Percentiles rank a stretch among this genome's conserved stretches.
Evolutionary conservation across 1,140 invertebrate species (phyloP).

Genomic region (Berghia stephanieae): DNA sequence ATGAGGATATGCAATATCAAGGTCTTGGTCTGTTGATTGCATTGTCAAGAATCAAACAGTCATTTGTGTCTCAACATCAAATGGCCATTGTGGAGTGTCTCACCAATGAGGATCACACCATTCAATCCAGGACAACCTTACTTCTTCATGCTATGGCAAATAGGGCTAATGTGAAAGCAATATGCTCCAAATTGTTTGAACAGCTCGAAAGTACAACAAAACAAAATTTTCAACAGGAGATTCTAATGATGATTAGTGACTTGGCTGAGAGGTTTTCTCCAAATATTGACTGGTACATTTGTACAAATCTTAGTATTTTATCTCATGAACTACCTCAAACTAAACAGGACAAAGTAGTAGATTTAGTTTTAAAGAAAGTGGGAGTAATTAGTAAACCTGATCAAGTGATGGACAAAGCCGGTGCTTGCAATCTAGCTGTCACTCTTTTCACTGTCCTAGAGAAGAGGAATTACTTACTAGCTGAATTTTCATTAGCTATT

Average conservation of each 20-base stretch:
- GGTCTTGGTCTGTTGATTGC: constrained; percentile 46
- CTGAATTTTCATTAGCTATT: too few relatives aligned
- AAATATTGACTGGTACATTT: constrained; percentile 19
- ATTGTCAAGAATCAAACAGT: constrained; percentile 39
- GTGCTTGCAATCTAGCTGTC: not conserved
- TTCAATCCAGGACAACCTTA: constrained; percentile 50
- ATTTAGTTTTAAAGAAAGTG: too few relatives aligned
- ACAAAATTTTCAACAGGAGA: constrained; percentile 4
- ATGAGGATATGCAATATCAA: constrained; percentile 30
- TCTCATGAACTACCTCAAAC: too few relatives aligned
- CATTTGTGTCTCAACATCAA: constrained; percentile 50
- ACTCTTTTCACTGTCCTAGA: not conserved
- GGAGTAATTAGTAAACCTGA: not conserved
- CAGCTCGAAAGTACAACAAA: constrained; percentile 37
- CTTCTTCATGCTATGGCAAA: constrained; percentile 57
- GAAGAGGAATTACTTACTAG: too few relatives aligned
- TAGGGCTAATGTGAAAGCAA: constrained; percentile 50
- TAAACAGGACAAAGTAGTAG: too few relatives aligned
- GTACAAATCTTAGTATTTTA: constrained; percentile 3
- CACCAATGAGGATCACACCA: constrained; percentile 48
- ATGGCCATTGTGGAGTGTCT: constrained; percentile 54
- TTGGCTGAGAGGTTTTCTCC: constrained; percentile 16
- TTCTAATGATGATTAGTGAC: constrained; percentile 22
- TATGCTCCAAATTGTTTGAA: constrained; percentile 52
- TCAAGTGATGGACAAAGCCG: not conserved